These are phyloP conservation scores for Eurytemora carolleeae DNA, from an alignment of 1,140 invertebrate species.

Conservation along the genomic window DNA sequence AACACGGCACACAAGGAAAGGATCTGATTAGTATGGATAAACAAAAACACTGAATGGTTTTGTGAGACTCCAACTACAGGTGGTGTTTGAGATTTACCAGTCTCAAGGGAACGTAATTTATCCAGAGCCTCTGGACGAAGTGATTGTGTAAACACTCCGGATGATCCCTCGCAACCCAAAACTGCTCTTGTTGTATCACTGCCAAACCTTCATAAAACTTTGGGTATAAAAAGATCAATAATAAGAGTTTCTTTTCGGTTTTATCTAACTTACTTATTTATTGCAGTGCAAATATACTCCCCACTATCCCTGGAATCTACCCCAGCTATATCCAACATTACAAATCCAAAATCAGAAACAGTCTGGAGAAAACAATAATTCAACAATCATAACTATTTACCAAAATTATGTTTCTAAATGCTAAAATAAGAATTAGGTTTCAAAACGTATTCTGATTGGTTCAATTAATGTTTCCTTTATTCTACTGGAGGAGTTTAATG, in stretches of 20 bases:
- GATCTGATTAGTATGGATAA: too few species aligned
- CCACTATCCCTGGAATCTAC: slow-evolving; percentile 81
- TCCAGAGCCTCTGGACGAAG: slow-evolving; percentile 82
- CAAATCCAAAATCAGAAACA: slow-evolving; percentile 86
- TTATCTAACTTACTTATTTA: slow-evolving; percentile 46
- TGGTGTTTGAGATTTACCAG: too few species aligned
- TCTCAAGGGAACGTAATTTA: slow-evolving; percentile 67
- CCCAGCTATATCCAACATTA: slow-evolving; percentile 81
- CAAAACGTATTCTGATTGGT: neutral
- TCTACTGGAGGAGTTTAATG: slow-evolving; percentile 61
- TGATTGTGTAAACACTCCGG: slow-evolving; percentile 75
- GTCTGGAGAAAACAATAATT: slow-evolving; percentile 28
- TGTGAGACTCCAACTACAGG: too few species aligned
- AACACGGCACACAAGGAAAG: too few species aligned
- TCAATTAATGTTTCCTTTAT: slow-evolving; percentile 39
- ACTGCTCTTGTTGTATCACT: slow-evolving; percentile 65
- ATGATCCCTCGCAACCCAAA: slow-evolving; percentile 56
- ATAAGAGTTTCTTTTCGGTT: neutral
- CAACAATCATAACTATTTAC: neutral
- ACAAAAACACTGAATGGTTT: too few species aligned
- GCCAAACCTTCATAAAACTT: slow-evolving; percentile 38
- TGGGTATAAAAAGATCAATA: neutral
- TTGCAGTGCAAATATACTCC: slow-evolving; percentile 70
- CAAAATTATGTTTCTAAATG: neutral
- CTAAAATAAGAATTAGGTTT: neutral